Evolutionary conservation across 1,140 invertebrate genomes (phyloP), one percentile per base, ranked within the genome.

Genomic region (Lanistes nyassanus): DNA sequence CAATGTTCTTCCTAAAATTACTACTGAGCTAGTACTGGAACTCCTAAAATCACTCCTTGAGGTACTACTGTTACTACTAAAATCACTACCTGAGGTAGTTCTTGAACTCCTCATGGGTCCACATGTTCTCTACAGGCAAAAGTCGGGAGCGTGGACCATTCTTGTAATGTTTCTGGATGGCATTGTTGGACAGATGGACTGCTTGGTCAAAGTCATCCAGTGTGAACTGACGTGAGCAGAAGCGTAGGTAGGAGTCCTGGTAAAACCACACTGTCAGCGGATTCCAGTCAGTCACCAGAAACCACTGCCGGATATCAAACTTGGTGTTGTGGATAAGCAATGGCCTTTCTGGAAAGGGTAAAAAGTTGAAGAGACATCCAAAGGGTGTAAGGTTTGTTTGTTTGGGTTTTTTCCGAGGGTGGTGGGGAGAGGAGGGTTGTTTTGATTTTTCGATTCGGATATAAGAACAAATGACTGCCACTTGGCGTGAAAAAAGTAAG

Each of bases 201-300:
- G 95, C 76, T 90, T 97, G 96, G 85, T 98, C 95, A 84, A 95
- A 95, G 88, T 96, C 94, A n/a, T 92, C 93, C 58, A 98, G 88
- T 76, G 93, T 94, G 89, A 96, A 98, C 85, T 94, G 93, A 89
- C 97, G 95, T 0, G 96, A 95, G 87, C 96, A 97, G 90, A 98
- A 98, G 73, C 96, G 91, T 70, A 98, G 89, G 87, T 98, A 98
- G 86, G 95, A 88, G 78, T 89, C 86, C 93, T 94, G 95, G 90
- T 97, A 97, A 90, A 97, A 94, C 96, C 96, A 98, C 34, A 98
- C 93, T 3, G 95, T 96, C 26, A 98, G 86, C 2, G 97, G 97
- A 86, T 96, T 94, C 80, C 94, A 94, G 87, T 93, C 94, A 0
- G 95, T 96, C 6, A 97, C 93, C 56, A 98, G 90, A 90, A 98